Evolutionary conservation across 2,797 vertebrate species (phyloP), one percentile per base, ranked within the genome.

Genomic region (Anomalospiza imberbis): DNA sequence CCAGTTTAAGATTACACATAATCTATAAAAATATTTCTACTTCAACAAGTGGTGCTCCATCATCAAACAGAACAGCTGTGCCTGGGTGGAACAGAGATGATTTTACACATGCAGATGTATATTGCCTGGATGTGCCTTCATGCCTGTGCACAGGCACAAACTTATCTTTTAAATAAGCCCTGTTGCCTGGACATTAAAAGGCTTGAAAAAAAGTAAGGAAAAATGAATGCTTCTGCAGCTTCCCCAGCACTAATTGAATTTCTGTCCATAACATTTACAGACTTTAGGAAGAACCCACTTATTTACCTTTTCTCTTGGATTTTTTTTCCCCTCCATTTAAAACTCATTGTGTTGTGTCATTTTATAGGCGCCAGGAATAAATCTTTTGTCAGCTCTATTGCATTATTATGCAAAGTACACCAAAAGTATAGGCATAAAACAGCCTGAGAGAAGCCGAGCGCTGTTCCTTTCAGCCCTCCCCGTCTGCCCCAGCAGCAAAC

Each of bases 361-460:
- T 97, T 96, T 88, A 93, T 45, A 89, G 94, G 94, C 68, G 19
- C 95, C 94, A 89, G 92, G 92, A 97, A 97, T 97, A 96, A 96
- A 96, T 97, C 96, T 96, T 97, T 96, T 97, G 96, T 96, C 94
- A 88, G 81, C 65, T 94, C 92, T 93, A 96, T 96, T 91, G 92
- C 92, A 97, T 97, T 97, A 95, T 96, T 96, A 97, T 97, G 97
- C 96, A 96, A 96, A 96, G 86, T 94, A 80, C 92, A 95, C 91
- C 94, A 96, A 95, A 95, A 95, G 54, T 75, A 50, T 81, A 85
- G 66, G 66, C 90, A 93, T 66, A 89, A 96, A 96, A 65, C 85
- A 93, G 60, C 62, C 75, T 0, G 1, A 76, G 90, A 94, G 82
- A 73, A 95, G 92, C 36, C 0, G 4, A 74, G 65, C 15, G 79